Evolutionary conservation across 1,140 invertebrate genomes (phyloP).

Genomic region (Argopecten irradians): DNA sequence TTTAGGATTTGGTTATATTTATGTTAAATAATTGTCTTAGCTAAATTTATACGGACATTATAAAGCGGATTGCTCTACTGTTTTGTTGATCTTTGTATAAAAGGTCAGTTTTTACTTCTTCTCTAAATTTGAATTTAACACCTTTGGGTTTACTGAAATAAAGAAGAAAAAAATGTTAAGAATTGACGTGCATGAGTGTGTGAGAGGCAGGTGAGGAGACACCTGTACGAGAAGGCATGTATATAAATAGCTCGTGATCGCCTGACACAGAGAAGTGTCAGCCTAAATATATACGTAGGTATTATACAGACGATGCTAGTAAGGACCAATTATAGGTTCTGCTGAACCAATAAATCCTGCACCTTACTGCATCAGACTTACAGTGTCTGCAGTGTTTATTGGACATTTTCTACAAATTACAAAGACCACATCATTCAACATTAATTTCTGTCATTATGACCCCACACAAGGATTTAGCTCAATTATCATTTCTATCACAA

Average conservation of each 20-base stretch:
- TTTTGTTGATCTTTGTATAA: no score
- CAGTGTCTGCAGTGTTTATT: background rate
- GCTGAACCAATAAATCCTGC: background rate
- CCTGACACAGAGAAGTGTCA: background rate
- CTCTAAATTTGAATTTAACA: no score
- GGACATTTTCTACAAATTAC: no score
- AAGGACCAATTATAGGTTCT: background rate
- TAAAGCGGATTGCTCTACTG: background rate
- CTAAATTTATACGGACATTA: background rate
- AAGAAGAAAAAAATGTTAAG: background rate
- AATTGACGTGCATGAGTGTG: background rate
- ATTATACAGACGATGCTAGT: background rate
- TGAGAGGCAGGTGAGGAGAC: background rate
- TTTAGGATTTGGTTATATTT: background rate
- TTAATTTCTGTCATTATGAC: conserved; percentile 17
- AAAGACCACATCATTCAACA: background rate
- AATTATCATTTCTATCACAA: background rate
- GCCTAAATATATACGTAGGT: background rate
- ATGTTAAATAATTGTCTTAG: background rate
- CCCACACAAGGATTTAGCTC: background rate
- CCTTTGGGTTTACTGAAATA: background rate
- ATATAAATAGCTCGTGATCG: background rate
- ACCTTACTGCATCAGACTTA: background rate
- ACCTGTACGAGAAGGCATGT: background rate
- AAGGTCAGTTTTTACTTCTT: no score